Evolutionary conservation across 2,888 invertebrate species (phyloP), one percentile per base, ranked within the genome.

Genomic region (Dendrolimus pini): DNA sequence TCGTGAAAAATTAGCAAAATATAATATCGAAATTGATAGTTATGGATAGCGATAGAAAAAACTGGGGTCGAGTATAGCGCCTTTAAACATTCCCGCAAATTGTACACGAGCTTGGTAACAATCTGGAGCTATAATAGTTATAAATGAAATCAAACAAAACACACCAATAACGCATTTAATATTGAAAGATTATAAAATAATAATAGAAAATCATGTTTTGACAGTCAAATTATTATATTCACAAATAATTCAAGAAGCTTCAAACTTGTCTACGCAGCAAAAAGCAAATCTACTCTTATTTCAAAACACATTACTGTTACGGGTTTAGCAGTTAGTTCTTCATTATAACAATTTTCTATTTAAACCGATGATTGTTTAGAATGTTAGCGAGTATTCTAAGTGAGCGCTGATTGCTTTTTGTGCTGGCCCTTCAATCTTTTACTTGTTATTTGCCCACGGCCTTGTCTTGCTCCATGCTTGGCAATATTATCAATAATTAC

Each of bases 291-390:
- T 2, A 47, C 8, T 10, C 9, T 47, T 9, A 12, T 47, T 47
- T 47, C 47, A 47, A 47, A 47, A 47, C 47, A 47, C 9, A 47
- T 47, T 47, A 47, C 47, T 47, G 12, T 47, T 47, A 54, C 54
- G 9, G 54, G 12, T 18, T 54, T 18, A 12, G 53, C n/a, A 55
- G 41, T 13, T 14, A 14, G 41, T 55, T 55, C 55, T 55, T n/a
- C 41, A 55, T 55, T 13, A 55, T 55, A 41, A 55, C 55, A 55
- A 55, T 55, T 55, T 55, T 14, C 41, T 13, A 41, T 14, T 10
- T 12, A 30, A 55, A 55, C 9, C 10, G 47, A 47, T 47, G 47
- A 47, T 47, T 47, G 47, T 47, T 47, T 47, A 47, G 47, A 47
- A 47, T 47, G 47, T 47, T 47, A 12, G 47, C 47, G 47, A 47